Percentiles rank a stretch among this genome's conserved stretches.
Conservation (phyloP, 2,797 vertebrate genomes). For the Parauchenoglanis punctatus region DNA sequence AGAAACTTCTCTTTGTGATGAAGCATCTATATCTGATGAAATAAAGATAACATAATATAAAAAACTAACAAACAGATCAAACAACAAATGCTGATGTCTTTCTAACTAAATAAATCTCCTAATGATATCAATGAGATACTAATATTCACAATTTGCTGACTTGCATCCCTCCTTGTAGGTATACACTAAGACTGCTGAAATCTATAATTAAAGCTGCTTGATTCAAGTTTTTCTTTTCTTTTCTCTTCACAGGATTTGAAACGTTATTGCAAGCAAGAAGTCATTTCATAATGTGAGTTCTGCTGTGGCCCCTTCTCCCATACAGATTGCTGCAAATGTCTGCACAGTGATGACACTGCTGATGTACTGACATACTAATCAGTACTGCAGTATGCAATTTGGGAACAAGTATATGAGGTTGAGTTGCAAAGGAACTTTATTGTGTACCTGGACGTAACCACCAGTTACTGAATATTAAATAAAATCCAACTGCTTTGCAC, state of each 20-base stretch:
- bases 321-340: background rate
- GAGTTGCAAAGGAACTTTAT: background rate
- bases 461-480: constrained; percentile 1
- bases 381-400: constrained; percentile 11
- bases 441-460: background rate
- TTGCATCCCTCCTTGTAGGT: background rate
- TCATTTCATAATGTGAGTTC: background rate
- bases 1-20: background rate
- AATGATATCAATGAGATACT: background rate
- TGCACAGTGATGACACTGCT: background rate
- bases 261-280: background rate
- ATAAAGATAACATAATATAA: no score
- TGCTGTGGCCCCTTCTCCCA: background rate
- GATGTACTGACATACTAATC: constrained; percentile 8
- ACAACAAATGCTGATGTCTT: background rate
- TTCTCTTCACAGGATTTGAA: background rate
- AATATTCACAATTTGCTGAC: background rate
- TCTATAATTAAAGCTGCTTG: background rate
- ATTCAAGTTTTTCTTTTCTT: background rate
- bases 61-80: no score
- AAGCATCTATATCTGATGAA: background rate
- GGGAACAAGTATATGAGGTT: background rate
- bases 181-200: background rate
- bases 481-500: background rate
- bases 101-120: background rate